phyloP scores from a whole-genome alignment of 2,113 vertebrate species.

The Cyanistes caeruleus region DNA sequence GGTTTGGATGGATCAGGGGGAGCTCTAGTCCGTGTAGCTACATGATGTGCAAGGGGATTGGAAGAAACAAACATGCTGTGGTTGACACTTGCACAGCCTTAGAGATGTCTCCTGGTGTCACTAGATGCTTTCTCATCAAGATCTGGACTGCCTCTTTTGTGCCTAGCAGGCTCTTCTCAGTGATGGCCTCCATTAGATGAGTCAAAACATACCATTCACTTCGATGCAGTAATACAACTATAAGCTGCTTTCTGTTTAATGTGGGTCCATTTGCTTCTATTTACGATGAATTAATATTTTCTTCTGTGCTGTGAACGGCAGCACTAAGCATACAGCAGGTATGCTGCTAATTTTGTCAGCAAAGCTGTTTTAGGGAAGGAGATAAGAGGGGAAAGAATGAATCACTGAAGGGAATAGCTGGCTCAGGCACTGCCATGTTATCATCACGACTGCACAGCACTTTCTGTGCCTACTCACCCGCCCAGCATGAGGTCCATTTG shows the following conservation, averaged over 20 bases:
- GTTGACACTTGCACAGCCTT: background rate
- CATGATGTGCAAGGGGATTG: background rate
- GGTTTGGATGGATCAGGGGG: background rate
- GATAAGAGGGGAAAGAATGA: slow-evolving; percentile 35
- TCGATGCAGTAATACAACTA: background rate
- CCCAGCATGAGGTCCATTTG: background rate
- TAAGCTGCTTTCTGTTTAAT: slow-evolving; percentile 5
- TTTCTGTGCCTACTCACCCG: background rate
- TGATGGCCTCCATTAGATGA: background rate
- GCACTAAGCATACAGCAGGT: slow-evolving; percentile 26
- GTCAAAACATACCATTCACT: slow-evolving; percentile 14
- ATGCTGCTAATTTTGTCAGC: slow-evolving; percentile 41
- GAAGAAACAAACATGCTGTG: background rate
- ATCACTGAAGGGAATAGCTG: slow-evolving; percentile 10
- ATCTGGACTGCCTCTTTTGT: slow-evolving; percentile 1
- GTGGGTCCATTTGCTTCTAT: background rate
- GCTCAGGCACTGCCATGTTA: background rate
- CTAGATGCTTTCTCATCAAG: background rate
- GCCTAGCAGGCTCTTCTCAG: background rate
- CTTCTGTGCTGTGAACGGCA: background rate
- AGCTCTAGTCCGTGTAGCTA: background rate
- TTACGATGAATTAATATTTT: slow-evolving; percentile 30
- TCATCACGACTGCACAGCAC: background rate
- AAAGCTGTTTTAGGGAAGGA: background rate
- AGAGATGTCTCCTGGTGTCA: background rate